Evolutionary conservation across 2,888 invertebrate species (phyloP), one percentile per base, ranked within the genome.

Genomic region (Bombylius major): DNA sequence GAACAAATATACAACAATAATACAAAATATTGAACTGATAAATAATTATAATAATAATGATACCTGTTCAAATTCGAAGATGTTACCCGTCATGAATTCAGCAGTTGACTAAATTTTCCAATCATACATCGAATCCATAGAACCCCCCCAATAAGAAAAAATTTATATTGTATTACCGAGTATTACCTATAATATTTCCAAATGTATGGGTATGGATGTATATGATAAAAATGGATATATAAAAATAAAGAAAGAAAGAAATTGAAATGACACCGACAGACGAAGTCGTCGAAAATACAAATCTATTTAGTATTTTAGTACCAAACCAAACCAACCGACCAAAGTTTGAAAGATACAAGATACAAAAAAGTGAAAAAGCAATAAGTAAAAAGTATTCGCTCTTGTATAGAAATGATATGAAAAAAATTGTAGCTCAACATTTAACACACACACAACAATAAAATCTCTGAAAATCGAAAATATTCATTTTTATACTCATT

Each of bases 71-170:
- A 59, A 56, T 53, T 58, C 59, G 59, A 55, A 61, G 71, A 71
- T 70, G 73, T 73, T 71, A 68, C 69, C 71, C 71, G 72, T 71
- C 72, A 70, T 70, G 70, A 70, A 70, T 73, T 71, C 73, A 71
- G 71, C 70, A 71, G 70, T 70, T 71, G 72, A 73, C 73, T 73
- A 70, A 72, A 71, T 67, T 67, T 67, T 69, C 68, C 65, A 70
- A 70, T 69, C 68, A 66, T 64, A 66, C 66, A 68, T 69, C 68
- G 69, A 69, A 70, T 69, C 68, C 67, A 69, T 67, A 68, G 70
- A 72, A 71, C 71, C 72, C 71, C 62, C 64, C 59, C 8, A 42
- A 42, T 11, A 59, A 56, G 58, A 56, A 59, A 57, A 58, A 55
- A 62, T 57, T 63, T 61, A 59, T 57, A 59, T 60, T 23, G 23